Percentiles rank a stretch among this genome's conserved stretches.
Evolutionary conservation across 30 jellyfish, hydroid and myxozoan species (phyloP).

Genomic region (Aurelia sp.): DNA sequence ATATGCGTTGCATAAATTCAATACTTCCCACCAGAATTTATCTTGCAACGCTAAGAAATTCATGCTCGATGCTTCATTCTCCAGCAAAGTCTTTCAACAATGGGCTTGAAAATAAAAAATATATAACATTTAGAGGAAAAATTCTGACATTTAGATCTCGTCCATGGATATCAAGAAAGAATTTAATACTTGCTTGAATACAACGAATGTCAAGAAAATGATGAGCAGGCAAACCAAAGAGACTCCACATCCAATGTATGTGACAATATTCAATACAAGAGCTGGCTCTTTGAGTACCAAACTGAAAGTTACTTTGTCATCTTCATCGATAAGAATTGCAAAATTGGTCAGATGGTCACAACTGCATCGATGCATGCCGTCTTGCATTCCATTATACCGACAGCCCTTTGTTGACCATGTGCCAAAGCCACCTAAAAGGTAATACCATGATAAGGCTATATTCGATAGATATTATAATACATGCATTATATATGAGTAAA

Average conservation of each 20-base stretch:
- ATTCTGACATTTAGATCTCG: too few relatives aligned
- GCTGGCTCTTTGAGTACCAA: slow-evolving; percentile 50
- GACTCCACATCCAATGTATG: slow-evolving; percentile 78
- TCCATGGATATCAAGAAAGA: too few relatives aligned
- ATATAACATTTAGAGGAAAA: too few relatives aligned
- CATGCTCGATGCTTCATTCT: too few relatives aligned
- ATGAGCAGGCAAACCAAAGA: slow-evolving; percentile 44
- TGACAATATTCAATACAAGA: slow-evolving; percentile 51
- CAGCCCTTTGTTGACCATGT: slow-evolving; percentile 79
- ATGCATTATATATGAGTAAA: too few relatives aligned
- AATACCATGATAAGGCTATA: too few relatives aligned
- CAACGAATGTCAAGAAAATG: slow-evolving; percentile 58
- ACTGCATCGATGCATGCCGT: slow-evolving; percentile 41
- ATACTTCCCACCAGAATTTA: too few relatives aligned
- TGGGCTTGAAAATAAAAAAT: too few relatives aligned
- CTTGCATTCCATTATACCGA: slow-evolving; percentile 25
- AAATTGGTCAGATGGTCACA: slow-evolving; percentile 73
- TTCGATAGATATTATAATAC: too few relatives aligned
- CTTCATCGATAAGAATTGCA: slow-evolving; percentile 57
- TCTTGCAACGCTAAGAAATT: too few relatives aligned
- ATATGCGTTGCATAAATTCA: too few relatives aligned
- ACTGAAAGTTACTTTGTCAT: slow-evolving; percentile 26
- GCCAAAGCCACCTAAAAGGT: slow-evolving; percentile 56
- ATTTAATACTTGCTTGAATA: slow-evolving; percentile 43
- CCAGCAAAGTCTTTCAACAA: too few relatives aligned